Conservation (phyloP, 2,113 vertebrate species). For the Nettapus auritus region DNA sequence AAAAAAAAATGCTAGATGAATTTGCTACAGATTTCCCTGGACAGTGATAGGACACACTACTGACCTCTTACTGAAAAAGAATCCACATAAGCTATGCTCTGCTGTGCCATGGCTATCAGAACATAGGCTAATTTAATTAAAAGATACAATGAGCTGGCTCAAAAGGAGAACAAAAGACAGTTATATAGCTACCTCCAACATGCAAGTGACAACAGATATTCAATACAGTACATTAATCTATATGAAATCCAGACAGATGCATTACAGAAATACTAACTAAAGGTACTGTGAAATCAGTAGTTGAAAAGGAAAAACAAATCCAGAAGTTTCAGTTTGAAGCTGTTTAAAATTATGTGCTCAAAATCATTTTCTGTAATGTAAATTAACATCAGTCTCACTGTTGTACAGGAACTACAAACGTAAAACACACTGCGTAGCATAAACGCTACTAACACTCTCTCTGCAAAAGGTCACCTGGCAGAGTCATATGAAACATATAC, state of each 20-base stretch:
- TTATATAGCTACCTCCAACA: not conserved
- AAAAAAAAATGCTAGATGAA: not conserved
- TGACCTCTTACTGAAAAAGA: not conserved
- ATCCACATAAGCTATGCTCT: not conserved
- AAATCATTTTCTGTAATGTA: not conserved
- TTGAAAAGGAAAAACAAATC: not conserved
- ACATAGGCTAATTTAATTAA: not conserved
- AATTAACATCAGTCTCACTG: not conserved
- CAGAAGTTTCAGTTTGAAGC: not conserved
- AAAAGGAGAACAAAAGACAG: not conserved
- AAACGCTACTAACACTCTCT: not conserved
- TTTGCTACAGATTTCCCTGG: not conserved
- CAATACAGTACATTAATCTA: not conserved
- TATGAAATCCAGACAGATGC: not conserved
- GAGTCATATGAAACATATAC: constrained; percentile 38
- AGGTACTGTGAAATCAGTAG: not conserved
- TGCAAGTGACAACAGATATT: not conserved
- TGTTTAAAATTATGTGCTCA: not conserved
- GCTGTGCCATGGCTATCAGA: not conserved
- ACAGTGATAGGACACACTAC: not conserved
- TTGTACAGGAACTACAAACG: not conserved
- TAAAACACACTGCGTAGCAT: not conserved
- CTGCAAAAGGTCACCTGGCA: constrained; percentile 14
- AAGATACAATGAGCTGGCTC: not conserved
- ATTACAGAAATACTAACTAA: not conserved